Evolutionary conservation across 2,113 vertebrate species (phyloP).

Genomic region (Melanerpes aurifrons): DNA sequence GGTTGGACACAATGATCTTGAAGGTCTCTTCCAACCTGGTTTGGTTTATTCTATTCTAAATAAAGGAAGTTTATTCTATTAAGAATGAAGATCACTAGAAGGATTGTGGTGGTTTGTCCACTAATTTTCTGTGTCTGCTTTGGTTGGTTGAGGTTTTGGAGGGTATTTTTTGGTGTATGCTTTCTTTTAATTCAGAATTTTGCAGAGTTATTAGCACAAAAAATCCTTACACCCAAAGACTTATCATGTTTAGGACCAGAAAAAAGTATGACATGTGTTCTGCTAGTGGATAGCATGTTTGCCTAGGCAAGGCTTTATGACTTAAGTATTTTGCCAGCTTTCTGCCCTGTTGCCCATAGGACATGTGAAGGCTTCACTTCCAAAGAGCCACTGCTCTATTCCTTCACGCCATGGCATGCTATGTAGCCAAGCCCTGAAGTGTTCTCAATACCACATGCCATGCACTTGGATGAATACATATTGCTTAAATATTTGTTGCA

Average conservation of each 20-base stretch:
- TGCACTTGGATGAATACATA: not conserved
- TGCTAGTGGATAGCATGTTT: not conserved
- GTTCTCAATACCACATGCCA: not conserved
- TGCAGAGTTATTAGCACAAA: not conserved
- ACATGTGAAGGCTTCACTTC: not conserved
- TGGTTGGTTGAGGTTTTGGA: too few species aligned
- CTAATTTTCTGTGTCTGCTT: not conserved
- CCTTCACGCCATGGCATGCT: not conserved
- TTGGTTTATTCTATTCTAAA: too few species aligned
- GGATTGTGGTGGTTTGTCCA: not conserved
- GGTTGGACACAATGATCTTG: too few species aligned
- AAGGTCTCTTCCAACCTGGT: too few species aligned
- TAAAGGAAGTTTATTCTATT: too few species aligned
- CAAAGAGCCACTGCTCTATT: not conserved
- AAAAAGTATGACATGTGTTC: not conserved
- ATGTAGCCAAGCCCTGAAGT: not conserved
- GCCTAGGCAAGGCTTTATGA: not conserved
- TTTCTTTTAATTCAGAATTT: not conserved
- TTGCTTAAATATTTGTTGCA: not conserved
- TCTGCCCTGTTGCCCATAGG: not conserved
- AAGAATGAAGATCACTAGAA: not conserved
- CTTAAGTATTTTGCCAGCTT: not conserved
- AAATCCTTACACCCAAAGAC: not conserved
- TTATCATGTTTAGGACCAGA: not conserved
- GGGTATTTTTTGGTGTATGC: too few species aligned